Base-by-base conservation (phyloP, 2,113 vertebrate genomes). In the Dryoscopus gambensis region DNA sequence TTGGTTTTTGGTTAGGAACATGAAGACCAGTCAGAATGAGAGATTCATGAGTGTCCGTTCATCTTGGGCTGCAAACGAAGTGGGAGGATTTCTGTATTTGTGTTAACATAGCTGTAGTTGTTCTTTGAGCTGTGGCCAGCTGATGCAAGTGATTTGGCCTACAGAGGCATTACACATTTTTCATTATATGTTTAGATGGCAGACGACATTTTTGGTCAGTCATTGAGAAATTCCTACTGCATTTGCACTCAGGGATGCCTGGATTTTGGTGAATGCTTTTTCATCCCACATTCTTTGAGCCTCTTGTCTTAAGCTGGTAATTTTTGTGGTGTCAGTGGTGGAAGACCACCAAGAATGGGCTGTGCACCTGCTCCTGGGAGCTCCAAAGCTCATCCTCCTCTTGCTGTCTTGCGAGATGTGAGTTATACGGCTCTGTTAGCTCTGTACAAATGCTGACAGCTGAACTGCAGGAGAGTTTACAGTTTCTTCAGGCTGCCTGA, bases 131-230 rank as follows among this genome's bases (percentile, higher is more conserved):
- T 82, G 15, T 4, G 9, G 30, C 37, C 68, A 78, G 35, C 1
- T 0, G 6, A 42, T 52, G 13, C 15, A 78, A 80, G 42, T 33
- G 4, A 28, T 67, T 57, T 67, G 64, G 27, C 3, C 0, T 35
- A 31, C 0, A 0, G 86, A 80, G 50, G 15, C 7, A 25, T 44
- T n/a, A 56, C 9, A 23, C 6, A 2, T 71, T 84, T 90, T 76
- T 71, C 22, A 44, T 28, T 2, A 31, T 33, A 16, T 52, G 30
- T 84, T 77, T 74, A 87, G 39, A 52, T 55, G 40, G 27, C 60
- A 55, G 44, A 31, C 44, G 20, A 75, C 60, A 18, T 71, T 47
- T 67, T 89, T 71, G 30, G 60, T 77, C 83, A 52, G 12, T 37
- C 33, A 40, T 7, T 27, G 30, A 84, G 44, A 57, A 53, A 24